Evolutionary conservation across 2,888 invertebrate species (phyloP).

Genomic region (Drosophila greeni): DNA sequence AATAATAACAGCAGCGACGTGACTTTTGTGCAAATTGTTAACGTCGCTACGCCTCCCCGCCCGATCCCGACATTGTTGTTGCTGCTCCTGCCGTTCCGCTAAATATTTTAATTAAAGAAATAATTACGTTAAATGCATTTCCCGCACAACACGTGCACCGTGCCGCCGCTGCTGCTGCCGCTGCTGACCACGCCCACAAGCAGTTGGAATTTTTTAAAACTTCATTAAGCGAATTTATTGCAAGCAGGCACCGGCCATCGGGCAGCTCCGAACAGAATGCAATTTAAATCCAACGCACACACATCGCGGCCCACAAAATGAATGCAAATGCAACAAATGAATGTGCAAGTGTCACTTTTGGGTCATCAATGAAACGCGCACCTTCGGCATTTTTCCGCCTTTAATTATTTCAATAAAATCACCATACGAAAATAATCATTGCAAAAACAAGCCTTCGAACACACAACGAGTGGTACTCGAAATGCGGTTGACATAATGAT

Average conservation of each 20-base stretch:
- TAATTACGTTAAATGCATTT: conserved; percentile 66
- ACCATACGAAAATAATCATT: conserved; percentile 39
- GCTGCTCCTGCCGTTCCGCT: conserved; percentile 42
- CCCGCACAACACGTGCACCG: conserved; percentile 25
- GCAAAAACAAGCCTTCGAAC: conserved; percentile 4
- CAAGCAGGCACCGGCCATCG: conserved; percentile 23
- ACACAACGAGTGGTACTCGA: conserved; percentile 24
- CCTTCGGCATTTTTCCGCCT: conserved; percentile 47
- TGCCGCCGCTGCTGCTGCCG: neutral
- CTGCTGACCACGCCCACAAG: conserved; percentile 25
- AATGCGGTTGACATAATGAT: conserved; percentile 40
- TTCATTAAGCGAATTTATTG: conserved; percentile 68
- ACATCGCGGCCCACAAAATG: conserved; percentile 11
- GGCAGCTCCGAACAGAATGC: conserved; percentile 37
- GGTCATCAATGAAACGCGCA: conserved; percentile 59
- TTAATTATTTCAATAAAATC: conserved; percentile 67
- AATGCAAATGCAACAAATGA: conserved; percentile 38
- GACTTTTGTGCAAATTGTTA: conserved; percentile 62
- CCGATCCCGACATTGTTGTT: conserved; percentile 31
- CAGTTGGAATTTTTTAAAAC: conserved; percentile 52
- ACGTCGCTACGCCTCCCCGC: conserved; percentile 29
- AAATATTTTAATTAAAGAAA: conserved; percentile 73
- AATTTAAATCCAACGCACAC: conserved; percentile 46
- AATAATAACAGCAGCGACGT: conserved; percentile 50
- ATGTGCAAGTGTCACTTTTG: conserved; percentile 44